Evolutionary conservation across 2,797 vertebrate species (phyloP).

Genomic region (Sebastes matsubarae): DNA sequence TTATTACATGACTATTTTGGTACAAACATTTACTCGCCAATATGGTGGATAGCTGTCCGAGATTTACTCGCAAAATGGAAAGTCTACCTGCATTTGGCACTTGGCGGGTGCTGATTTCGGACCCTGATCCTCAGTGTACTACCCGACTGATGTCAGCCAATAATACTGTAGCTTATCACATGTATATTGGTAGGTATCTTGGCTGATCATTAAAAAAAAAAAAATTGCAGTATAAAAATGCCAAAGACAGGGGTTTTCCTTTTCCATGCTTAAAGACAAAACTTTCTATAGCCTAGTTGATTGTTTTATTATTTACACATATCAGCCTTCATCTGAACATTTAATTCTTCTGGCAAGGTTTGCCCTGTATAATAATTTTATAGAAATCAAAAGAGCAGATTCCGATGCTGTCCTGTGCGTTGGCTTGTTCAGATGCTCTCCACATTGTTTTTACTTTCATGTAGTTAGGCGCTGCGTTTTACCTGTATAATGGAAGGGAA

Average conservation of each 20-base stretch:
- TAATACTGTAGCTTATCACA: not conserved
- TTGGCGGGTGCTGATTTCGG: too few species aligned
- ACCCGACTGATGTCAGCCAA: not conserved
- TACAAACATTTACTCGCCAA: too few species aligned
- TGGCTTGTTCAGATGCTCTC: not conserved
- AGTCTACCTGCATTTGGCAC: too few species aligned
- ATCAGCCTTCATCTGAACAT: not conserved
- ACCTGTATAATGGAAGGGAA: too few species aligned
- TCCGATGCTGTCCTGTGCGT: not conserved
- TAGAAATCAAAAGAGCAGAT: not conserved
- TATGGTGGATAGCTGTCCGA: too few species aligned
- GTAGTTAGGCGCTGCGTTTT: too few species aligned
- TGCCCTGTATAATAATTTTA: fast-evolving
- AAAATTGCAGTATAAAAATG: not conserved
- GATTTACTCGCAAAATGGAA: too few species aligned
- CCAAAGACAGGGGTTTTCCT: not conserved
- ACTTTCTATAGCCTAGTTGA: not conserved
- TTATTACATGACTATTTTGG: too few species aligned
- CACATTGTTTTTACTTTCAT: not conserved
- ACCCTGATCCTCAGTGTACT: not conserved
- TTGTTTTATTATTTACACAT: not conserved
- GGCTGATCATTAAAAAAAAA: not conserved
- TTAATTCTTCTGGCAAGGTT: not conserved
- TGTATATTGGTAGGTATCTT: not conserved
- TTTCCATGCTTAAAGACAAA: not conserved